Evolutionary conservation across 2,888 invertebrate species (phyloP).

Genomic region (Parnassius smintheus): DNA sequence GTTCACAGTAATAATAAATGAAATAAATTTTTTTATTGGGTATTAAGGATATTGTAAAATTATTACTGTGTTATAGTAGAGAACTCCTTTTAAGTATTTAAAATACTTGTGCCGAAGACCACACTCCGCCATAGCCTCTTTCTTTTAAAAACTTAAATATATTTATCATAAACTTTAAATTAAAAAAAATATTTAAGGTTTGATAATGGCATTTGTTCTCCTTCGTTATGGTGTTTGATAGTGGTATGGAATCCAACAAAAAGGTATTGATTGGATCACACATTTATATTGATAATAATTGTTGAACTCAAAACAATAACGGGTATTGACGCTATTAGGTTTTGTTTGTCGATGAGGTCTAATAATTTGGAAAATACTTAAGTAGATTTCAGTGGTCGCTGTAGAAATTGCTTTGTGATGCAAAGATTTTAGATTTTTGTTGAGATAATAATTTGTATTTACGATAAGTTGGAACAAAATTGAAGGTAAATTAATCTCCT

Average conservation of each 20-base stretch:
- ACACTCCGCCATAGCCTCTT: too few relatives aligned
- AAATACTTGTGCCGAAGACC: too few relatives aligned
- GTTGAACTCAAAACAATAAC: neutral
- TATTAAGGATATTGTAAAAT: too few relatives aligned
- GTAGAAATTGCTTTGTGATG: neutral
- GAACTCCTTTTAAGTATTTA: too few relatives aligned
- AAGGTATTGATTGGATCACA: conserved; percentile 4
- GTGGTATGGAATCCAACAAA: neutral
- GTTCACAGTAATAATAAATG: neutral
- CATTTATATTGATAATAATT: conserved; percentile 8
- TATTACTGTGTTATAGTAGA: too few relatives aligned
- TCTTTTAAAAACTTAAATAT: too few relatives aligned
- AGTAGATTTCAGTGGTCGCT: neutral
- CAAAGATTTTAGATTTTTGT: neutral
- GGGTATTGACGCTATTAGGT: neutral
- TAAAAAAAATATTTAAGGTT: too few relatives aligned
- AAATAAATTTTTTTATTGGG: too few relatives aligned
- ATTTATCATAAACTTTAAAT: too few relatives aligned
- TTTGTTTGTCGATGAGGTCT: neutral
- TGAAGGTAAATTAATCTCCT: too few relatives aligned
- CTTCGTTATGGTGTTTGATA: conserved; percentile 1
- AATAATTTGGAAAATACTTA: neutral
- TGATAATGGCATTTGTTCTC: neutral
- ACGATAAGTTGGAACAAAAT: too few relatives aligned
- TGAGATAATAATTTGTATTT: too few relatives aligned